Conservation (phyloP, 2,888 invertebrate species). For the Apodemia duryi region DNA sequence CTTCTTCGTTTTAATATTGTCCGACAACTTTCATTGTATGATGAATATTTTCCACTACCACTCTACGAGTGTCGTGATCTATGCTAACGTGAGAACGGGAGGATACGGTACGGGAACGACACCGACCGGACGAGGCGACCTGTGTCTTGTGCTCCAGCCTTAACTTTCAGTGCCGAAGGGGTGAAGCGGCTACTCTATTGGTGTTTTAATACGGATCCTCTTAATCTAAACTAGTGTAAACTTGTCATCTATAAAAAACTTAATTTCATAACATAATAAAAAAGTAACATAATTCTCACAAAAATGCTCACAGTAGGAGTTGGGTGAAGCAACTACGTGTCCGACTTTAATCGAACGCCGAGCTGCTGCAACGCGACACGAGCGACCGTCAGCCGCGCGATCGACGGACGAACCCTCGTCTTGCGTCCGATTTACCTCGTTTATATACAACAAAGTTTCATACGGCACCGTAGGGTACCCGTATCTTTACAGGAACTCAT, state of each 20-base stretch:
- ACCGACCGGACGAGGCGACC: constrained; percentile 19
- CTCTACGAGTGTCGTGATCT: constrained; percentile 76
- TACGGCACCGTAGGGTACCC: constrained; percentile 52
- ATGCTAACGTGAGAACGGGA: constrained; percentile 57
- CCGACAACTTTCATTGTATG: constrained; percentile 73
- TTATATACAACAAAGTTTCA: constrained; percentile 73
- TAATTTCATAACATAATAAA: constrained; percentile 60
- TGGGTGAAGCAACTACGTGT: constrained; percentile 61
- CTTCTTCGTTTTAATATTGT: constrained; percentile 74
- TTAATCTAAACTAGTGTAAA: constrained; percentile 78
- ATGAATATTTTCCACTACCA: constrained; percentile 65
- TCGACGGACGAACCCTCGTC: constrained; percentile 32
- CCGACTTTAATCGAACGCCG: constrained; percentile 35
- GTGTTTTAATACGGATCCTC: constrained; percentile 77
- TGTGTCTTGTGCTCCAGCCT: constrained; percentile 61
- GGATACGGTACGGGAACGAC: constrained; percentile 40
- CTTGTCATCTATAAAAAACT: constrained; percentile 73
- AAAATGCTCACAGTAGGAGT: constrained; percentile 76
- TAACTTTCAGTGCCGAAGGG: constrained; percentile 71
- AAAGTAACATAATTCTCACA: constrained; percentile 77
- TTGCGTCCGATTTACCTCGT: constrained; percentile 58
- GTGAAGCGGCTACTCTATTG: constrained; percentile 79
- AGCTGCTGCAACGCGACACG: constrained; percentile 28
- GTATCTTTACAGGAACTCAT: constrained; percentile 78
- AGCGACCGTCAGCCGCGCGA: constrained; percentile 31